Evolutionary conservation across 2,888 invertebrate genomes (phyloP), one percentile per base, ranked within the genome.

Genomic region (Drosophila gaucha): DNA sequence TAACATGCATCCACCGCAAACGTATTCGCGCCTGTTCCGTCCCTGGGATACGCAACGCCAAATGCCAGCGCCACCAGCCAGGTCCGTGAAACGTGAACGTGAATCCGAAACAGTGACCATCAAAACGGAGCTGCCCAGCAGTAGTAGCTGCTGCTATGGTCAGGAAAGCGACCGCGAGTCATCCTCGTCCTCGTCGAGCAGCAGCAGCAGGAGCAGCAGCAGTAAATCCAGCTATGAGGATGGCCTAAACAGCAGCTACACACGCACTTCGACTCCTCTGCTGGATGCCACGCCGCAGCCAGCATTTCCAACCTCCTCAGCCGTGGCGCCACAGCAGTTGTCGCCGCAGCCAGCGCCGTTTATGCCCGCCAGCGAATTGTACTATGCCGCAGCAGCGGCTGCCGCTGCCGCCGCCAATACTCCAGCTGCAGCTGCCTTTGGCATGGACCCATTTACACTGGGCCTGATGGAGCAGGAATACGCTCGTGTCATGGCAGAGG

Each of bases 381-480:
- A 86, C 31, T 88, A 88, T 47, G 79, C 89, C 8, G 79, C 89
- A 2, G 88, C 87, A 16, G 83, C 86, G 2, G 78, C 83, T 4
- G 80, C 76, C 4, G 83, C 79, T 4, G 76, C 74, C 2, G 69
- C 74, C 1, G 69, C 66, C 22, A 63, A 56, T 12, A 58, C 76
- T 6, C 57, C 70, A 22, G 24, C 80, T 49, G 43, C 79, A 30
- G 67, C 86, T 14, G 74, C 82, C 43, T 89, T 90, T 52, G 89
- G 88, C 59, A 83, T 91, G 84, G 91, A 92, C 74, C 87, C 90
- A 1, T 90, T 90, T 26, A 78, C 90, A 1, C 64, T 90, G 14
- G 88, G 94, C 80, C 93, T 95, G 0, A 93, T 95, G 93, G 95
- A 95, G 76, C 90, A 94, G 36, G 95, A 95, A 88, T 95, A 95